A percentile compares a stretch with the other conserved stretches of the same genome.
phyloP scores from a whole-genome alignment of 1,140 invertebrate species.

The Drosophila miranda region DNA sequence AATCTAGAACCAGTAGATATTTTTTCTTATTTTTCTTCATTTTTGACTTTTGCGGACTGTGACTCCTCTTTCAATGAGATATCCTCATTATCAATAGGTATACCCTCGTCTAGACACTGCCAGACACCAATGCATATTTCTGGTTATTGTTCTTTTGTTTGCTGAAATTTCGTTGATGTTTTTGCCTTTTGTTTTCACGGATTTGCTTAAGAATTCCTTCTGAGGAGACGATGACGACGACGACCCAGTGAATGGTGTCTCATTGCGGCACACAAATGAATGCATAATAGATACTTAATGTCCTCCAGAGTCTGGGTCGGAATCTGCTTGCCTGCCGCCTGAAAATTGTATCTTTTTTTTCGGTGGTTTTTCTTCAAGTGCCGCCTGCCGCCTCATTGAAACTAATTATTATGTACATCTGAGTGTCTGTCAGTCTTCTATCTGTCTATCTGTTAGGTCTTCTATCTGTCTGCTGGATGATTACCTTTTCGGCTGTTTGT shows the following conservation, averaged over 20 bases:
- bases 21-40: no score
- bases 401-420: slow-evolving; percentile 60
- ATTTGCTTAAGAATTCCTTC: slow-evolving; percentile 26
- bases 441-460: neutral
- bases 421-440: no score
- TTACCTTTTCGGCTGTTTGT: slow-evolving; percentile 68
- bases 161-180: no score
- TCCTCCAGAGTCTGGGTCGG: slow-evolving; percentile 31
- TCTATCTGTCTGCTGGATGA: slow-evolving; percentile 50
- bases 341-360: slow-evolving; percentile 47
- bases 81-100: no score
- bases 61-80: no score
- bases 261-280: slow-evolving; percentile 52
- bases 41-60: no score
- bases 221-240: neutral
- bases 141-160: no score
- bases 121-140: no score
- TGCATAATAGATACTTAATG: slow-evolving; percentile 67
- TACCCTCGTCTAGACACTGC: no score
- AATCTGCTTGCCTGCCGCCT: slow-evolving; percentile 27
- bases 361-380: slow-evolving; percentile 45
- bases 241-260: slow-evolving; percentile 12
- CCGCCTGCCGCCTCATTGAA: slow-evolving; percentile 48
- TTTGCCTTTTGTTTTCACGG: slow-evolving; percentile 19
- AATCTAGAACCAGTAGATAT: no score